Base-by-base conservation (phyloP, 1,140 invertebrate genomes). In the Hestina assimilis region DNA sequence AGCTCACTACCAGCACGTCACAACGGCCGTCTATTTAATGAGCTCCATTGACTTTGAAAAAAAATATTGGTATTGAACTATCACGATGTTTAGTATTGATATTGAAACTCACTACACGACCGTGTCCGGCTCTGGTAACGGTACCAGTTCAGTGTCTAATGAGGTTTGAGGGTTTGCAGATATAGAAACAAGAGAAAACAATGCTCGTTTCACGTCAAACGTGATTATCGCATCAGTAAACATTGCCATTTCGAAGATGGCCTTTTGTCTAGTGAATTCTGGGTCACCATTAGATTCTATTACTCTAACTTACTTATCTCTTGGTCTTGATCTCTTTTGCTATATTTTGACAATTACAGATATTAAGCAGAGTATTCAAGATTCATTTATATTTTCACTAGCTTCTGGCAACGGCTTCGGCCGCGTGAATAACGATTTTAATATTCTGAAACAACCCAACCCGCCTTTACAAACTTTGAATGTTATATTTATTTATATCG, bases 11-110 rank as follows among this genome's bases (percentile, higher is more conserved):
- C n/a, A n/a, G n/a, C n/a, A n/a, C n/a, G n/a, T n/a, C n/a, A n/a
- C n/a, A n/a, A n/a, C n/a, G n/a, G n/a, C n/a, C n/a, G n/a, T n/a
- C n/a, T n/a, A n/a, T 71, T 75, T 79, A 79, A 82, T 78, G 69
- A 76, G 51, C 48, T 47, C 43, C 21, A 47, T 66, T 69, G 63
- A 55, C 33, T 53, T 40, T 7, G 47, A 43, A 67, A 66, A 74
- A 71, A 83, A 80, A 74, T n/a, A n/a, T n/a, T n/a, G 64, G 24
- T 52, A 60, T 50, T 47, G 43, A 68, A 54, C 35, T 66, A 59
- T 79, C 71, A 78, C 73, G 67, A 79, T n/a, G n/a, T n/a, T 66
- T 68, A 38, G 50, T 68, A 71, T 75, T 71, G 62, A 73, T 75
- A 72, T 78, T 68, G 69, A 51, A 69, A 76, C 76, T 74, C 54